phyloP scores from a whole-genome alignment of 2,888 invertebrate species.

The Sinohyriopsis cumingii region DNA sequence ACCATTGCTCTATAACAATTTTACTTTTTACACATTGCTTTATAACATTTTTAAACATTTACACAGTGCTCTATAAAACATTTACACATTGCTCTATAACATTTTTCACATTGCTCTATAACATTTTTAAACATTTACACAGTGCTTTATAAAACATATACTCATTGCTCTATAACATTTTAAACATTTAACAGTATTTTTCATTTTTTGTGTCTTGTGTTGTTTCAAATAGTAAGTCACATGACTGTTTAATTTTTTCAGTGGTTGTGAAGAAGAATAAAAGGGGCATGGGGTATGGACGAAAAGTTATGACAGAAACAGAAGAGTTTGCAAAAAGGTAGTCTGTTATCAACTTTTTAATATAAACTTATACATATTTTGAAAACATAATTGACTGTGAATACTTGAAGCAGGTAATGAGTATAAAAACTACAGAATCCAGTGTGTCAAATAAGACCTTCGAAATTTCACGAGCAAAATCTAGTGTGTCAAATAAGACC shows the following conservation, averaged over 20 bases:
- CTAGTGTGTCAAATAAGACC: no score
- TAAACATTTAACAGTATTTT: background rate
- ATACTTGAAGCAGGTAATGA: no score
- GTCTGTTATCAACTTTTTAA: background rate
- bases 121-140: background rate
- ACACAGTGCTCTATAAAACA: no score
- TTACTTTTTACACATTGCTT: no score
- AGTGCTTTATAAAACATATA: no score
- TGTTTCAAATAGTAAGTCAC: background rate
- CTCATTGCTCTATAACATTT: background rate
- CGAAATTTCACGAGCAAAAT: no score
- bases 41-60: no score
- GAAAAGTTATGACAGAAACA: slow-evolving; percentile 68
- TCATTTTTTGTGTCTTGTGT: background rate
- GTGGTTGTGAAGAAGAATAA: slow-evolving; percentile 59
- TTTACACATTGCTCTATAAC: background rate
- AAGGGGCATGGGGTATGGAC: slow-evolving; percentile 69
- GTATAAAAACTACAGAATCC: no score
- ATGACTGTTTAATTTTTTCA: slow-evolving; percentile 26
- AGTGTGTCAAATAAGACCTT: no score
- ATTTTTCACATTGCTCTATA: background rate
- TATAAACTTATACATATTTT: background rate
- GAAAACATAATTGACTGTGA: background rate
- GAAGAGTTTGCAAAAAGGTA: slow-evolving; percentile 63
- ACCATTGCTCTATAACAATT: no score